These are phyloP conservation scores for Sphaeridia pumilis DNA, from an alignment of 2,888 invertebrate species.

Conservation along the genomic window DNA sequence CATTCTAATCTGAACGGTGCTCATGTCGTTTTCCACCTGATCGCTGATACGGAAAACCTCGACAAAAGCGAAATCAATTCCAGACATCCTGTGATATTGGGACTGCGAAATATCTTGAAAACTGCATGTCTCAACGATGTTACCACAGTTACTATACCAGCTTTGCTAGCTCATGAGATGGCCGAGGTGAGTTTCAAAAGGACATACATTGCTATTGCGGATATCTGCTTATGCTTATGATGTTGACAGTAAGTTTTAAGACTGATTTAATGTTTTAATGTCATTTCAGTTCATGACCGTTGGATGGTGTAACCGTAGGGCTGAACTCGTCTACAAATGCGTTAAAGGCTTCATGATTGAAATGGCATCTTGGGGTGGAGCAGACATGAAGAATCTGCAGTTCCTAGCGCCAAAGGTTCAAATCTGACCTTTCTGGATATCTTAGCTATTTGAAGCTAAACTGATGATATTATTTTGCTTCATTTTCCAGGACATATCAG, in stretches of 20 bases:
- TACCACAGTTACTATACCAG: constrained; percentile 81
- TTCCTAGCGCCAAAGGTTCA: constrained; percentile 74
- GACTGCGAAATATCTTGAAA: constrained; percentile 86
- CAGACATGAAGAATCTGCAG: constrained; percentile 74
- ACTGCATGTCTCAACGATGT: constrained; percentile 91
- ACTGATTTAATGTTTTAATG: background rate
- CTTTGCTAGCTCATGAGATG: constrained; percentile 84
- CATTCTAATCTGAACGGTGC: constrained; percentile 91
- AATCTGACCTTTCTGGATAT: constrained; percentile 30
- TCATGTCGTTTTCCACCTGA: constrained; percentile 91
- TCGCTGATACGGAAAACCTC: constrained; percentile 48
- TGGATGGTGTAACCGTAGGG: constrained; percentile 88
- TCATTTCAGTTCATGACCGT: constrained; percentile 75
- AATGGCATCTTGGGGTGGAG: constrained; percentile 85
- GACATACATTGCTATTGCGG: background rate
- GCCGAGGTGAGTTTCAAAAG: constrained; percentile 56
- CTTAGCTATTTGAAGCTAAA: constrained; percentile 5
- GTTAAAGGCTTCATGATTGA: constrained; percentile 97
- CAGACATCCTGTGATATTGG: constrained; percentile 87
- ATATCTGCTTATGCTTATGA: background rate
- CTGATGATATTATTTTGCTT: background rate
- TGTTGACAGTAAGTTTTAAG: background rate
- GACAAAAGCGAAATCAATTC: constrained; percentile 68
- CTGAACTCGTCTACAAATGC: constrained; percentile 96
- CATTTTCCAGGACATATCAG: constrained; percentile 55